Conservation (phyloP, 2,797 vertebrate genomes). For the Spheniscus humboldti region DNA sequence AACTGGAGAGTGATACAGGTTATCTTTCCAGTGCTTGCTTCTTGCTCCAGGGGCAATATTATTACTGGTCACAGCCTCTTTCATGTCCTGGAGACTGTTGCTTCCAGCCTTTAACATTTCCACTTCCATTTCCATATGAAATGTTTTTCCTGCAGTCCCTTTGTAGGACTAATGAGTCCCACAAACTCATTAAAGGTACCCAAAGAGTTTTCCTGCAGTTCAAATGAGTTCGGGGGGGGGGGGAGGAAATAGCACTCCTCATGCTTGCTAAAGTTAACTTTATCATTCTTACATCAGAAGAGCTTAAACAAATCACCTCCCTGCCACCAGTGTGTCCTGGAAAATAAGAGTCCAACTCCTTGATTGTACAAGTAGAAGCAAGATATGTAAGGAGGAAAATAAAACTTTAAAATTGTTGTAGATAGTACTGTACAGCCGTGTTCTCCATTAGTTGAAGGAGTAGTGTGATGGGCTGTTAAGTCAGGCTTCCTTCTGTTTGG, state of each 20-base stretch:
- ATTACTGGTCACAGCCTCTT: neutral
- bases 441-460: neutral
- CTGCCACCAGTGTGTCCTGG: fast-evolving
- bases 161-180: neutral
- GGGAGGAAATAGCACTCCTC: neutral
- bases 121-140: neutral
- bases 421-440: neutral
- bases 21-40: neutral
- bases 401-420: neutral
- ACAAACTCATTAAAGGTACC: neutral
- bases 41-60: neutral
- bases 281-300: neutral
- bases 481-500: neutral
- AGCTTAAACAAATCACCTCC: neutral
- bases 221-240: neutral
- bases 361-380: neutral
- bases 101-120: neutral
- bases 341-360: neutral
- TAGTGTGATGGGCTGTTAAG: neutral
- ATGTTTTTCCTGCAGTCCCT: neutral
- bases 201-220: neutral
- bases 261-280: neutral
- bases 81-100: neutral
- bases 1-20: neutral
- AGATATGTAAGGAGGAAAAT: neutral